Evolutionary conservation across 2,888 invertebrate genomes (phyloP), one percentile per base, ranked within the genome.

Genomic region (Andrena flavipes): DNA sequence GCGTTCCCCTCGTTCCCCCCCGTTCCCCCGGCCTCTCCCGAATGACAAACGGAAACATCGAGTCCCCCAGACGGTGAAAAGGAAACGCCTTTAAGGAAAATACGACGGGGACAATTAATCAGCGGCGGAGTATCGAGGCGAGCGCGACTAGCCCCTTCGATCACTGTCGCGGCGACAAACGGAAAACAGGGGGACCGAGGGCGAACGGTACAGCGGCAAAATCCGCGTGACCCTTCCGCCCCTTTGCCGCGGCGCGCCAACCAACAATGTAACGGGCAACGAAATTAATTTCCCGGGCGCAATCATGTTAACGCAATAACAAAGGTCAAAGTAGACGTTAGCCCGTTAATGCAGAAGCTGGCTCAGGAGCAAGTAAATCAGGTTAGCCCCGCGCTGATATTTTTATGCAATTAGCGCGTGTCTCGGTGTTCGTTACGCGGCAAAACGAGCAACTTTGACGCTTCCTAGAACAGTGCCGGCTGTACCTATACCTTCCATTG

Each of bases 301-400:
- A 79, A 76, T 79, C 59, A 76, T 54, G 70, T 79, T 79, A 76
- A 76, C 65, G 76, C 51, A 70, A 65, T 76, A 79, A 70, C 26
- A 49, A 49, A 26, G 70, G 68, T 65, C 49, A 75, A 78, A 56
- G 79, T 70, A 76, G 69, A 65, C 65, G 79, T 76, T 69, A 69
- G 63, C 63, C 54, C 68, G 76, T 78, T 76, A 76, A 79, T 79
- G 70, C 70, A 35, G 59, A 60, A 70, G 65, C 76, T 51, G 76
- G 70, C 69, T 65, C 76, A 51, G 65, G 70, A 60, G 54, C 76
- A 70, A 59, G 60, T 13, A 76, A 79, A 79, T 79, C 35, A 35
- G 23, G 76, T 79, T 76, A 76, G 42, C 76, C 65, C 70, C 60
- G 65, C 70, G 49, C 65, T 76, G 69, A 79, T 65, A 79, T 79